Conservation (phyloP, 2,797 vertebrate genomes). For the Crenuchus spilurus region DNA sequence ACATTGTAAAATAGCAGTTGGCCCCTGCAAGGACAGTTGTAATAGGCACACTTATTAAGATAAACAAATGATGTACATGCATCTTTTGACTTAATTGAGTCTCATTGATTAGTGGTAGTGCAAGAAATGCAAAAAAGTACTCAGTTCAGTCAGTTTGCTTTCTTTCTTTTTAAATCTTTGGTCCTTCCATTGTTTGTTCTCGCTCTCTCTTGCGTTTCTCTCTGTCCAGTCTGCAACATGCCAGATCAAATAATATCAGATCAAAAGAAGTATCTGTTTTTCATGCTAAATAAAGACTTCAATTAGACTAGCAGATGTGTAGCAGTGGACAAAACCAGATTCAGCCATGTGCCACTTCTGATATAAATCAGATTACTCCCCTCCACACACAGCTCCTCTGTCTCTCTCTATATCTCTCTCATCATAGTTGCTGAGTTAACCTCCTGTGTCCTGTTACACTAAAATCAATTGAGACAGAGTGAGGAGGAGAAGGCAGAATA, state of each 20-base stretch:
- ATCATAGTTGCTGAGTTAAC: slow-evolving; percentile 44
- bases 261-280: slow-evolving; percentile 36
- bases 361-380: slow-evolving; percentile 4
- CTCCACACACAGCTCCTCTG: no score
- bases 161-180: background rate
- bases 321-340: slow-evolving; percentile 21
- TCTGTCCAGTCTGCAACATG: slow-evolving; percentile 9
- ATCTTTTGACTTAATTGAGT: no score
- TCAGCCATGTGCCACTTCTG: background rate
- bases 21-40: no score
- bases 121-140: no score
- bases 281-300: slow-evolving; percentile 27
- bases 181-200: background rate
- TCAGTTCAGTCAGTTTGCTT: slow-evolving; percentile 4
- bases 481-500: slow-evolving; percentile 33
- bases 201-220: background rate
- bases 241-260: slow-evolving; percentile 33
- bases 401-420: slow-evolving; percentile 4
- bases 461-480: slow-evolving; percentile 52
- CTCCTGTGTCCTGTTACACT: slow-evolving; percentile 56
- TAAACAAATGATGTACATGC: no score
- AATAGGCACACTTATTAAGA: no score
- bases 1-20: no score
- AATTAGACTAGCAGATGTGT: slow-evolving; percentile 17
- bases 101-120: no score